Conservation (phyloP, 1,140 invertebrate species). For the Heliothis virescens region DNA sequence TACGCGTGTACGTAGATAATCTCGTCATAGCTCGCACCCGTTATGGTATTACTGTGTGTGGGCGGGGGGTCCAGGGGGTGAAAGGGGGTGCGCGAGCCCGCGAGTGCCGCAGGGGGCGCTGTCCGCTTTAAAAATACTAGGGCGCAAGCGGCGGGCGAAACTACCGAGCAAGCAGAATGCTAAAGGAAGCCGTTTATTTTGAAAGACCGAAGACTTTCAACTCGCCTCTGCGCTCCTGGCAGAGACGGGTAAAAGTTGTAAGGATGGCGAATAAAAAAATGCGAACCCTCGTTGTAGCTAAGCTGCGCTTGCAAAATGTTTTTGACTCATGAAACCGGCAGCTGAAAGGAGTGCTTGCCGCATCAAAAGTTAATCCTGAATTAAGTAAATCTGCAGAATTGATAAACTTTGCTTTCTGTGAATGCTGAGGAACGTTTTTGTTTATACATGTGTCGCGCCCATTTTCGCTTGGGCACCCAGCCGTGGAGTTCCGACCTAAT, state of each 20-base stretch:
- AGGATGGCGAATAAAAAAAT: slow-evolving; percentile 71
- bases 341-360: slow-evolving; percentile 55
- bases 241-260: slow-evolving; percentile 73
- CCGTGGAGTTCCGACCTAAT: not conserved
- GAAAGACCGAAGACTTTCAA: slow-evolving; percentile 78
- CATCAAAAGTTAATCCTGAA: slow-evolving; percentile 58
- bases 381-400: slow-evolving; percentile 33
- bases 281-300: slow-evolving; percentile 58
- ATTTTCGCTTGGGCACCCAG: slow-evolving; percentile 14
- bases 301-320: slow-evolving; percentile 68
- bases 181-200: slow-evolving; percentile 84
- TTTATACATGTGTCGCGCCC: not conserved
- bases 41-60: slow-evolving; percentile 85
- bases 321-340: slow-evolving; percentile 56
- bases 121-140: slow-evolving; percentile 85
- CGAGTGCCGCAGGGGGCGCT: slow-evolving; percentile 77
- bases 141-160: slow-evolving; percentile 68
- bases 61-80: slow-evolving; percentile 64
- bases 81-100: slow-evolving; percentile 58
- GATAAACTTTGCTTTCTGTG: slow-evolving; percentile 15
- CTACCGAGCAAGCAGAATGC: no score
- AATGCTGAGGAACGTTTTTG: not conserved
- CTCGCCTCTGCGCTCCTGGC: slow-evolving; percentile 70
- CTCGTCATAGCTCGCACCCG: slow-evolving; percentile 85
- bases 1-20: slow-evolving; percentile 84